A percentile compares a stretch with the other conserved stretches of the same genome.
These are phyloP conservation scores for Holacanthella duospinosa DNA, from an alignment of 2,888 invertebrate genomes.

Conservation along the genomic window DNA sequence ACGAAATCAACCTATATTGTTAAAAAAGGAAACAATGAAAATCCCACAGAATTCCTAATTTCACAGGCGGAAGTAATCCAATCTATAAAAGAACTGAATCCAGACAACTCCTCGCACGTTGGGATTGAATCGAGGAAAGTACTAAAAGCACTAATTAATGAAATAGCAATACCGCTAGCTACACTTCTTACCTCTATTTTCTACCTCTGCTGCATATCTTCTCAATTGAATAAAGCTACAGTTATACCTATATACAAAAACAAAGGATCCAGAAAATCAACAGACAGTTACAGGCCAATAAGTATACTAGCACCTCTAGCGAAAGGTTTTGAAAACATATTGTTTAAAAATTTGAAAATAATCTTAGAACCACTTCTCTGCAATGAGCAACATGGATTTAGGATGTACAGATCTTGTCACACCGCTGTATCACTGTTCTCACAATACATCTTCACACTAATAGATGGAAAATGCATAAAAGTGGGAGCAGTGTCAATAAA, in stretches of 20 bases:
- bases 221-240: neutral
- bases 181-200: neutral
- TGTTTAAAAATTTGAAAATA: neutral
- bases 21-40: no score
- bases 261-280: neutral
- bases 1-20: no score
- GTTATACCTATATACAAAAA: neutral
- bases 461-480: neutral
- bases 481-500: slow-evolving; percentile 3
- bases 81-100: no score
- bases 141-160: neutral
- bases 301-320: neutral
- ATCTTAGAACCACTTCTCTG: neutral
- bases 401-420: neutral
- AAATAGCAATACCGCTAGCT: neutral
- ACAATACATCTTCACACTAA: neutral
- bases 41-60: no score
- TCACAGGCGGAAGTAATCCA: neutral
- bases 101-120: no score
- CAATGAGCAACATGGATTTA: neutral
- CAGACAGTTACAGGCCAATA: neutral
- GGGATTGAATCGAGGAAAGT: no score
- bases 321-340: neutral
- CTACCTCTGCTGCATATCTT: neutral
- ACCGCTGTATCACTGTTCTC: slow-evolving; percentile 1